These are phyloP conservation scores for Patiria miniata DNA, from an alignment of 35 echinoderm and acorn worm genomes.

Conservation along the genomic window DNA sequence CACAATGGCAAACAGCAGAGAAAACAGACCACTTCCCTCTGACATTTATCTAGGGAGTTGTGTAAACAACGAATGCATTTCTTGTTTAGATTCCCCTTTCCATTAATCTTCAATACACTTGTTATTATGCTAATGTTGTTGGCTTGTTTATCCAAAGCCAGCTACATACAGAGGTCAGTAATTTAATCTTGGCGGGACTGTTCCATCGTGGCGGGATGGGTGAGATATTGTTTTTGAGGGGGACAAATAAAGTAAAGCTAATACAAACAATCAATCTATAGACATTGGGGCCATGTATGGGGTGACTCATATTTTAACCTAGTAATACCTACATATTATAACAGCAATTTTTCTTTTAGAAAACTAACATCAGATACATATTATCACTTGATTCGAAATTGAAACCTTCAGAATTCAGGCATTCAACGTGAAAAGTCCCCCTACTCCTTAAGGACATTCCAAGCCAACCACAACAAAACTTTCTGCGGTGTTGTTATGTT, in stretches of 20 bases:
- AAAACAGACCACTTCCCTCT: constrained; percentile 15
- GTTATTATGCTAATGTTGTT: constrained; percentile 34
- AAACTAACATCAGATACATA: no score
- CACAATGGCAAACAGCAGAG: constrained; percentile 27
- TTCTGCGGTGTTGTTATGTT: no score
- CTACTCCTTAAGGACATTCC: no score
- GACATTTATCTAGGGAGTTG: constrained; percentile 27
- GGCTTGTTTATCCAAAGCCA: constrained; percentile 24
- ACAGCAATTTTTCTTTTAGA: no score
- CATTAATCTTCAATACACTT: constrained; percentile 32
- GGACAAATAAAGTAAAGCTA: not conserved
- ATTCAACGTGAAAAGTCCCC: no score
- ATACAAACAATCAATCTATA: no score
- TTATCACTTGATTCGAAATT: no score
- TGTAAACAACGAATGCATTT: constrained; percentile 25
- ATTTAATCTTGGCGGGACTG: constrained; percentile 20
- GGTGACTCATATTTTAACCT: no score
- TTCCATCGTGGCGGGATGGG: not conserved
- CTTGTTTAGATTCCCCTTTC: constrained; percentile 30
- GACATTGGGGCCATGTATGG: no score
- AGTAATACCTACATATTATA: no score
- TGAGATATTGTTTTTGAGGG: constrained; percentile 12
- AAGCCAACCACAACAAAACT: no score
- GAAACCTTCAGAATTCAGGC: no score
- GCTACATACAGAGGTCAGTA: constrained; percentile 24